phyloP scores from a whole-genome alignment of 23 tunicate genomes.

The Pegea sp. region DNA sequence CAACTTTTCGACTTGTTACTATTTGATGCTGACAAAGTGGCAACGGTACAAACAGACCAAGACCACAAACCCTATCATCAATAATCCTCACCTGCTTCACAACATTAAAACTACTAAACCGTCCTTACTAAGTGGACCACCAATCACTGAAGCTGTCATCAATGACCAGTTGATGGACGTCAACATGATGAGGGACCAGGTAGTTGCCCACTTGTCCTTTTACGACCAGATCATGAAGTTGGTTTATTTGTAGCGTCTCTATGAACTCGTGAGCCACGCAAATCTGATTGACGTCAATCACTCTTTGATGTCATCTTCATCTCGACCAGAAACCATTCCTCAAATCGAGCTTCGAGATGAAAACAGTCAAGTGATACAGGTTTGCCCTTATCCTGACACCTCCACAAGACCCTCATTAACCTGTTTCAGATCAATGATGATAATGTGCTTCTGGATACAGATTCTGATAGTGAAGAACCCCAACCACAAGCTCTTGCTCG shows the following conservation, averaged over 20 bases:
- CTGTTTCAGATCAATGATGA: no score
- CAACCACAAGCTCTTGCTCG: conserved; percentile 74
- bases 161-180: neutral
- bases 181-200: neutral
- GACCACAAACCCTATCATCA: conserved; percentile 1
- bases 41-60: conserved; percentile 18
- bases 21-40: conserved; percentile 46
- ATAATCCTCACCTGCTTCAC: neutral
- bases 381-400: no score
- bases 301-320: no score
- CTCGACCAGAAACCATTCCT: no score
- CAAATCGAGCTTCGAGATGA: conserved; percentile 53
- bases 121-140: neutral
- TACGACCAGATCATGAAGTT: no score
- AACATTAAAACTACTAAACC: no score
- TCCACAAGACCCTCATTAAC: no score
- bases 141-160: neutral
- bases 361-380: conserved; percentile 40
- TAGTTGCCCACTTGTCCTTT: neutral
- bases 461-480: conserved; percentile 83
- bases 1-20: conserved; percentile 75
- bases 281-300: no score
- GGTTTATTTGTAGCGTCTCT: no score
- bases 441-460: no score
- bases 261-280: no score